Evolutionary conservation across 2,888 invertebrate genomes (phyloP).

Genomic region (Neria commutata): DNA sequence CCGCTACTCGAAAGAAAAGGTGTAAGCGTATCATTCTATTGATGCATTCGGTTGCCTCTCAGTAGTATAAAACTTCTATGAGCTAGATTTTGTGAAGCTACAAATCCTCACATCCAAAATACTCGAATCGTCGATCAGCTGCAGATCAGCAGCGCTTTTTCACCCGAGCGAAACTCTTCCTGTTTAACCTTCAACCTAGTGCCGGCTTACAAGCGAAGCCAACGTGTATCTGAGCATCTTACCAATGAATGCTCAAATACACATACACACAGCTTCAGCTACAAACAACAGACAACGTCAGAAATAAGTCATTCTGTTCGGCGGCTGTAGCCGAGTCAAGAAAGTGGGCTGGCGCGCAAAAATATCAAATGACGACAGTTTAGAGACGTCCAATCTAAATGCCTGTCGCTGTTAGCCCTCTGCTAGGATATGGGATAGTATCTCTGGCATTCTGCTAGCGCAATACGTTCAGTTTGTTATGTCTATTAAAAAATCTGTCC

Average conservation of each 20-base stretch:
- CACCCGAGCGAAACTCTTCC: too few relatives aligned
- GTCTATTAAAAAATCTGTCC: slow-evolving; percentile 10
- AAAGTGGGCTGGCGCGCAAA: slow-evolving; percentile 14
- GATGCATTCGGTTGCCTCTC: too few relatives aligned
- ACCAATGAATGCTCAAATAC: too few relatives aligned
- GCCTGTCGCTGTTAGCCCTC: slow-evolving; percentile 13
- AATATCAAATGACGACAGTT: slow-evolving; percentile 41
- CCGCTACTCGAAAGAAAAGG: too few relatives aligned
- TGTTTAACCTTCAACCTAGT: slow-evolving; percentile 23
- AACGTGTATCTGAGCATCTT: not conserved
- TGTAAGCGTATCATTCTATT: too few relatives aligned
- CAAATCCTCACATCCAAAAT: too few relatives aligned
- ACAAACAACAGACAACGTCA: slow-evolving; percentile 10
- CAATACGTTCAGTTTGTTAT: not conserved
- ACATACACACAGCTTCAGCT: too few relatives aligned
- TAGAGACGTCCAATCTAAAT: slow-evolving; percentile 31
- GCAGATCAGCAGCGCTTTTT: too few relatives aligned
- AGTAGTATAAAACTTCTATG: too few relatives aligned
- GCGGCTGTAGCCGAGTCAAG: too few relatives aligned
- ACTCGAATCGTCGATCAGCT: too few relatives aligned
- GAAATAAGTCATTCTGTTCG: slow-evolving; percentile 28
- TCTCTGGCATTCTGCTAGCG: not conserved
- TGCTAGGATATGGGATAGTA: not conserved
- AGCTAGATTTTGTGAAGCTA: too few relatives aligned
- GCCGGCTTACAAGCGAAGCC: not conserved